These are phyloP conservation scores for Exephanes ischioxanthus DNA, from an alignment of 2,888 invertebrate species.

Conservation along the genomic window DNA sequence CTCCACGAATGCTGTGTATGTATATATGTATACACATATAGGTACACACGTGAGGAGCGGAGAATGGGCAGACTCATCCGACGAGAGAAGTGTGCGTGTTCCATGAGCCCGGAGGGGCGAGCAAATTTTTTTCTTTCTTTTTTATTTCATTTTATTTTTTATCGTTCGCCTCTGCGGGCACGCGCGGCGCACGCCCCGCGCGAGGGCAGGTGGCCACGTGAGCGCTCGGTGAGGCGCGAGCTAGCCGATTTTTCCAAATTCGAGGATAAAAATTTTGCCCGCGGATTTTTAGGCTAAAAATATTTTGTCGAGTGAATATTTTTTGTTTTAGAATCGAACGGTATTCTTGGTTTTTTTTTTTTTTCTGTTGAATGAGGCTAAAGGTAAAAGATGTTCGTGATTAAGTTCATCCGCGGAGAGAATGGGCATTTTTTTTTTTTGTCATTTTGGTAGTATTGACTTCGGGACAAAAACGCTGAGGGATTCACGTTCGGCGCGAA, in stretches of 20 bases:
- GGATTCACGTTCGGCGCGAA: no score
- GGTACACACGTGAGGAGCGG: not conserved
- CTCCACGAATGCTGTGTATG: conserved; percentile 25
- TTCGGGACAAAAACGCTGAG: no score
- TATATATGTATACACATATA: not conserved
- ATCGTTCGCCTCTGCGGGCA: conserved; percentile 62
- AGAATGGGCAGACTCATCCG: conserved; percentile 22
- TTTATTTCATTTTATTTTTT: conserved; percentile 48
- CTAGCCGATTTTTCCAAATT: conserved; percentile 6
- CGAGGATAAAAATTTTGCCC: not conserved
- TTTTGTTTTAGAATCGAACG: not conserved
- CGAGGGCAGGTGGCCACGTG: conserved; percentile 70
- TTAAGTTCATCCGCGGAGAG: no score
- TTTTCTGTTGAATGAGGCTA: not conserved
- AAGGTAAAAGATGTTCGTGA: no score
- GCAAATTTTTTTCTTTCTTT: conserved; percentile 65
- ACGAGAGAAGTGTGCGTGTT: conserved; percentile 71
- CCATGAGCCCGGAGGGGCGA: conserved; percentile 71
- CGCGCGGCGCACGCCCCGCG: conserved; percentile 70
- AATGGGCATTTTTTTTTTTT: no score
- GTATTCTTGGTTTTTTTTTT: not conserved
- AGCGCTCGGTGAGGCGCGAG: not conserved
- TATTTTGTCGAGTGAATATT: not conserved
- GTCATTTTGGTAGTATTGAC: no score
- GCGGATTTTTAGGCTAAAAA: not conserved